Conservation (phyloP, 1,140 invertebrate species). For the Alviniconcha marisindica region DNA sequence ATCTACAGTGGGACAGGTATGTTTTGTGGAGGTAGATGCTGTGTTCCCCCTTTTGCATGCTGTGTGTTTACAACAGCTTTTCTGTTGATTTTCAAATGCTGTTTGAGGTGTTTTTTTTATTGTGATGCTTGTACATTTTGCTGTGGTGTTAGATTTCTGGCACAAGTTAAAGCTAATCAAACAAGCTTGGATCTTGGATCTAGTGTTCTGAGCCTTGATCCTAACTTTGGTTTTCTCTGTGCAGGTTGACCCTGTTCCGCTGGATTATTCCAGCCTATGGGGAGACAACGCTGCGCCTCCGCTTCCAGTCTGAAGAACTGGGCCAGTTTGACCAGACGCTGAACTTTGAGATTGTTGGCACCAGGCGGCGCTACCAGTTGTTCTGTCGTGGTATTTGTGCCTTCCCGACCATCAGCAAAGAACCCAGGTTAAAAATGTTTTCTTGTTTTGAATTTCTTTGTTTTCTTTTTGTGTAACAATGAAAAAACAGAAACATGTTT, state of each 20-base stretch:
- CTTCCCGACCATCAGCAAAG: conserved; percentile 76
- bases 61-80: too few relatives aligned
- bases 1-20: too few relatives aligned
- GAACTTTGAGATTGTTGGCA: conserved; percentile 76
- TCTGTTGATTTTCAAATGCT: too few relatives aligned
- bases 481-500: too few relatives aligned
- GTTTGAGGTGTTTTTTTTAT: too few relatives aligned
- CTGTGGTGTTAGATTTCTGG: too few relatives aligned
- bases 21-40: too few relatives aligned
- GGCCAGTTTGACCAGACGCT: conserved; percentile 77
- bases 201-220: too few relatives aligned
- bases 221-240: conserved; percentile 30
- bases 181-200: too few relatives aligned
- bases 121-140: too few relatives aligned
- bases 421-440: conserved; percentile 69
- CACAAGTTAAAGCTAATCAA: too few relatives aligned
- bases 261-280: conserved; percentile 73
- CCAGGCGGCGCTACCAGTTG: conserved; percentile 74
- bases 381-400: conserved; percentile 76
- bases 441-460: not conserved
- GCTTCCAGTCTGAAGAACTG: conserved; percentile 74
- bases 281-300: conserved; percentile 66
- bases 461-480: not conserved
- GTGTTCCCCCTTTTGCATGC: too few relatives aligned
- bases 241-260: conserved; percentile 71